Percentiles rank a stretch among this genome's conserved stretches.
phyloP scores from a whole-genome alignment of 2,888 invertebrate species.

The Gastracanthus pulcherrimus region DNA sequence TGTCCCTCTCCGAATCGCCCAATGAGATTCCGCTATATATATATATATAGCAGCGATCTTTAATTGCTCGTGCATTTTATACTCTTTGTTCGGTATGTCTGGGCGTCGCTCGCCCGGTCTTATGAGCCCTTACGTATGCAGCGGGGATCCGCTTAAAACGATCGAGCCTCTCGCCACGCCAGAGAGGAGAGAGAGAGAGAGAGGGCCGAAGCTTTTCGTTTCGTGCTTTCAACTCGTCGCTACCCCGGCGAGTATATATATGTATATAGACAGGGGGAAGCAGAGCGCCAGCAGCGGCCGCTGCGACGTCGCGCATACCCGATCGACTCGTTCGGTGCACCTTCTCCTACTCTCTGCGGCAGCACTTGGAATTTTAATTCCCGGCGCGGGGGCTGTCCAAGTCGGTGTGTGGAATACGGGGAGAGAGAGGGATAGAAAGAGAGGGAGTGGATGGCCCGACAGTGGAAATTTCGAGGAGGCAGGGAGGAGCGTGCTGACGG shows the following conservation, averaged over 20 bases:
- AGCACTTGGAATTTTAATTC: slow-evolving; percentile 46
- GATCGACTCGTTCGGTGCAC: slow-evolving; percentile 23
- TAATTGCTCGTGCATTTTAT: slow-evolving; percentile 8
- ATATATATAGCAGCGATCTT: neutral
- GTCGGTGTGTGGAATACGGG: neutral
- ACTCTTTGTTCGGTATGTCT: no score
- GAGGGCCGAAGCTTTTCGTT: neutral
- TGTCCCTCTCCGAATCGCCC: neutral
- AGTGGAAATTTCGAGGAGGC: no score
- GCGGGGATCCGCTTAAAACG: slow-evolving; percentile 29
- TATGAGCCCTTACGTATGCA: slow-evolving; percentile 40
- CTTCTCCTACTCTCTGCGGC: no score
- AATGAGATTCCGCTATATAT: neutral
- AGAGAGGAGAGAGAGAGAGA: neutral
- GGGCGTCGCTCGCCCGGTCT: neutral
- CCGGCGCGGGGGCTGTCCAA: neutral
- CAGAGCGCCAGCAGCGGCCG: neutral
- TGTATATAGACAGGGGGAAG: no score
- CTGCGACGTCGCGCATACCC: slow-evolving; percentile 10
- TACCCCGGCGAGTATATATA: neutral
- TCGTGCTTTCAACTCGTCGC: neutral
- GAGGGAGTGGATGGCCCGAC: no score
- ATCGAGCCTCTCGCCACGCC: slow-evolving; percentile 16
- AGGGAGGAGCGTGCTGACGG: no score
- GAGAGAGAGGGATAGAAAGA: no score